Conservation (phyloP, 2,113 vertebrate species). For the Chauna torquata region DNA sequence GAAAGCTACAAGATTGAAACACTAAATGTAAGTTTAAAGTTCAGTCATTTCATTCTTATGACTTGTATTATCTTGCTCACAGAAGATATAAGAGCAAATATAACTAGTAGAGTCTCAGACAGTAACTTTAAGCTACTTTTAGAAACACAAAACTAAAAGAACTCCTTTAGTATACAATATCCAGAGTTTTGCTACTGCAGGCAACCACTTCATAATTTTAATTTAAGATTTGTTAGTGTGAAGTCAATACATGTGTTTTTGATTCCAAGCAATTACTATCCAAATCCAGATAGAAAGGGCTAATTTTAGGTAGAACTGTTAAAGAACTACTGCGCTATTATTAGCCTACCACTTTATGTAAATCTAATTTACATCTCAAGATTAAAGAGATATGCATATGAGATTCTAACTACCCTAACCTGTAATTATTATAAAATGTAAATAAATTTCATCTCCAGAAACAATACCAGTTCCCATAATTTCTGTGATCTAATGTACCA, state of each 20-base stretch:
- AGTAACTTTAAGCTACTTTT: background rate
- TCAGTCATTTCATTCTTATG: background rate
- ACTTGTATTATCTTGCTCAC: background rate
- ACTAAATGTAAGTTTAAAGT: background rate
- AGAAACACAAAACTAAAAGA: background rate
- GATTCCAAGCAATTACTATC: background rate
- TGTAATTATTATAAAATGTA: background rate
- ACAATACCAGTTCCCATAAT: background rate
- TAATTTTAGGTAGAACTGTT: background rate
- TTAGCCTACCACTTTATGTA: slow-evolving; percentile 5
- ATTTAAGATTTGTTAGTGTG: background rate
- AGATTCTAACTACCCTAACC: background rate
- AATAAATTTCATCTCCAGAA: background rate
- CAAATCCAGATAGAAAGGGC: background rate
- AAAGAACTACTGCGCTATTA: background rate
- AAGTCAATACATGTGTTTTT: background rate
- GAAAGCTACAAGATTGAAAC: background rate
- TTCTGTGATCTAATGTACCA: background rate
- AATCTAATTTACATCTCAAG: slow-evolving; percentile 10
- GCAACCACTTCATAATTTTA: background rate
- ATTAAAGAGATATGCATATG: background rate
- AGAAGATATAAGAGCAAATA: background rate
- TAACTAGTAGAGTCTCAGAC: background rate
- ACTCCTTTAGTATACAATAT: background rate
- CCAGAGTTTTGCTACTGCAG: background rate